These are phyloP conservation scores for Axinella damicornis DNA, from an alignment of 37 sponge, comb jelly and placozoan species.

Conservation along the genomic window DNA sequence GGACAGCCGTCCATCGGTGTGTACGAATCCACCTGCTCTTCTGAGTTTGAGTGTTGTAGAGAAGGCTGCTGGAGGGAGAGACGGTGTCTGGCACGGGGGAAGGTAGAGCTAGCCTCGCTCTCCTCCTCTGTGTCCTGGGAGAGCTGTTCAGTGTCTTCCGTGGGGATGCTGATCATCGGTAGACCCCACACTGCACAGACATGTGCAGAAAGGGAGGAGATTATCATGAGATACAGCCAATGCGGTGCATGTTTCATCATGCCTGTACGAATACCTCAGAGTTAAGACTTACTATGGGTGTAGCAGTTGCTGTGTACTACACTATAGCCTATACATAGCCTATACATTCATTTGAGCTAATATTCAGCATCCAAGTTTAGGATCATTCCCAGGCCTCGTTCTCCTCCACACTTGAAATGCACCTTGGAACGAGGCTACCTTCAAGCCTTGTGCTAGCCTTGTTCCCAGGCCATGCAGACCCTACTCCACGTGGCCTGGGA, in stretches of 20 bases:
- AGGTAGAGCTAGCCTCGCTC: neutral
- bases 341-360: too few relatives aligned
- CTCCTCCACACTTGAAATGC: too few relatives aligned
- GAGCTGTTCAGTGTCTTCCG: neutral
- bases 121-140: neutral
- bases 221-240: neutral
- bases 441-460: too few relatives aligned
- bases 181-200: neutral
- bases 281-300: too few relatives aligned
- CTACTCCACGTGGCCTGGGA: neutral
- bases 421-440: too few relatives aligned
- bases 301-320: too few relatives aligned
- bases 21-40: neutral
- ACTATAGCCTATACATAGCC: too few relatives aligned
- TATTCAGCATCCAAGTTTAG: too few relatives aligned
- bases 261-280: too few relatives aligned
- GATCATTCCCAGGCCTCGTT: too few relatives aligned
- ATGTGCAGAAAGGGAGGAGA: neutral
- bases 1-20: neutral
- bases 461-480: neutral
- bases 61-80: neutral
- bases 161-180: neutral
- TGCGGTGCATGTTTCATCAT: too few relatives aligned
- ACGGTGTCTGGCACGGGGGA: neutral
- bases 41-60: slow-evolving; percentile 11